Evolutionary conservation across 2,113 vertebrate genomes (phyloP).

Genomic region (Lophius piscatorius): DNA sequence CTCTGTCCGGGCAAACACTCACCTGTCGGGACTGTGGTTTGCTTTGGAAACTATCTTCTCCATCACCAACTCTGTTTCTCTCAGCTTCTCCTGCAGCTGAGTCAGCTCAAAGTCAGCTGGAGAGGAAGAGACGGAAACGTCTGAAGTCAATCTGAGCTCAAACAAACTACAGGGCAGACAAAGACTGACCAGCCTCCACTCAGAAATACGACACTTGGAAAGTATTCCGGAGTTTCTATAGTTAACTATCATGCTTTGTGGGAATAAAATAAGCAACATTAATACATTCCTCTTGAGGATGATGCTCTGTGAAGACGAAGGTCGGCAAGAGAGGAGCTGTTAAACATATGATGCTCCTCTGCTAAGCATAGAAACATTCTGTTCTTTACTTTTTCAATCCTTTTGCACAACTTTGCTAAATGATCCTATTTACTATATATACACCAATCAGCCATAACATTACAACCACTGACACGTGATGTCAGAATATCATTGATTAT

Average conservation of each 20-base stretch:
- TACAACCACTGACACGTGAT: too few species aligned
- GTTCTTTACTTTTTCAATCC: too few species aligned
- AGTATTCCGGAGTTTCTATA: too few species aligned
- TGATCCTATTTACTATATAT: too few species aligned
- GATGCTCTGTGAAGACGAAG: conserved; percentile 11
- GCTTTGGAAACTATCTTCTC: conserved; percentile 90
- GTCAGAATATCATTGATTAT: too few species aligned
- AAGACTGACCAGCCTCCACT: too few species aligned
- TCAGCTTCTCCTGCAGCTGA: conserved; percentile 94
- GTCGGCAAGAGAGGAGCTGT: not conserved
- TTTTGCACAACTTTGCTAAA: too few species aligned
- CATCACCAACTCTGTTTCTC: conserved; percentile 93
- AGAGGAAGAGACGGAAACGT: not conserved
- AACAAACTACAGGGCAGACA: not conserved
- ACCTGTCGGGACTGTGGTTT: conserved; percentile 86
- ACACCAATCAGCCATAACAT: too few species aligned
- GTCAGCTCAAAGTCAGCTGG: conserved; percentile 91
- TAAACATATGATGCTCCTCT: too few species aligned
- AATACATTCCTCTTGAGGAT: conserved; percentile 16
- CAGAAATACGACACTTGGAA: too few species aligned
- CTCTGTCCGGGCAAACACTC: too few species aligned
- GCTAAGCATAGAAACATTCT: too few species aligned
- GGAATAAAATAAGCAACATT: conserved; percentile 5
- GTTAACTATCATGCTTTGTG: not conserved
- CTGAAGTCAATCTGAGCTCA: not conserved